Evolutionary conservation across 1,140 invertebrate genomes (phyloP).

Genomic region (Sweltsa coloradensis): DNA sequence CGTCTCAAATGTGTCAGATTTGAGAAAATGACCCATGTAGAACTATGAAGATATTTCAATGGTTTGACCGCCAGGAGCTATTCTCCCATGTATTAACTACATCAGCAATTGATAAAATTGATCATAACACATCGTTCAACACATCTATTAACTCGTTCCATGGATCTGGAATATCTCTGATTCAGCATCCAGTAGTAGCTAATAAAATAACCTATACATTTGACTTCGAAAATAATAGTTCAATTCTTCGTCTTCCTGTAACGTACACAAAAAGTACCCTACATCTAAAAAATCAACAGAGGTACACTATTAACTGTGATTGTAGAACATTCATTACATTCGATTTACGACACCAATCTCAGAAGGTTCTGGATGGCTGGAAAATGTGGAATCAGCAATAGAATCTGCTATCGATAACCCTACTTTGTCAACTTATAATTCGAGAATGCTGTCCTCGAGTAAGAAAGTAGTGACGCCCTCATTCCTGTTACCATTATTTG

Average conservation of each 20-base stretch:
- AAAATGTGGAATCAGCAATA: no score
- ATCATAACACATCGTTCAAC: not conserved
- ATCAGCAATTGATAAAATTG: conserved; percentile 1
- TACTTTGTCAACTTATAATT: not conserved
- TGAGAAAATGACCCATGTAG: no score
- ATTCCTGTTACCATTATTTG: not conserved
- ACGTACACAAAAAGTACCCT: not conserved
- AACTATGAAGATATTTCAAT: no score
- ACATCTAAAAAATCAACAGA: not conserved
- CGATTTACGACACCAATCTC: not conserved
- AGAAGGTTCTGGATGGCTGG: conserved; percentile 2
- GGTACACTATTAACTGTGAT: not conserved
- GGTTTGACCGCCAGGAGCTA: no score
- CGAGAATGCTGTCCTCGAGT: not conserved
- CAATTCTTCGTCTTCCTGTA: no score
- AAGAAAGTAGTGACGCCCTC: not conserved
- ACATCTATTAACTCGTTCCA: conserved; percentile 5
- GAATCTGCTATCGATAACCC: no score
- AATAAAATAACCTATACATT: no score
- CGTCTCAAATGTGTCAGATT: no score
- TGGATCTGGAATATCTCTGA: not conserved
- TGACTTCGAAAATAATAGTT: no score
- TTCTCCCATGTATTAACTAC: conserved; percentile 6
- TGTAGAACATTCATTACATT: not conserved
- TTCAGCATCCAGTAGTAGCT: conserved; percentile 1